phyloP scores from a whole-genome alignment of 2,797 vertebrate genomes.

The Enteromius treurensis region DNA sequence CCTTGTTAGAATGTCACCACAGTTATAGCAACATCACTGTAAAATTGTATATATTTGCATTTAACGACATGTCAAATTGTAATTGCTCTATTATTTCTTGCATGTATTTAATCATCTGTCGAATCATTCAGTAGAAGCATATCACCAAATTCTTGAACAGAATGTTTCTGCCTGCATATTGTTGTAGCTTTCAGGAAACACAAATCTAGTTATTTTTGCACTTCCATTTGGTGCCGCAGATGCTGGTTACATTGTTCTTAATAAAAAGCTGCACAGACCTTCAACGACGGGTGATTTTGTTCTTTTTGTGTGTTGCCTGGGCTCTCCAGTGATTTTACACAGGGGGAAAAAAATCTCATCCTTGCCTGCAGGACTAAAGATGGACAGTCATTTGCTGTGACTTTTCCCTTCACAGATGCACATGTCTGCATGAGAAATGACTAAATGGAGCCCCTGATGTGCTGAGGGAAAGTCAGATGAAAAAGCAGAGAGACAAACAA shows the following conservation, averaged over 20 bases:
- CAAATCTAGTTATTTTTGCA: not conserved
- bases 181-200: not conserved
- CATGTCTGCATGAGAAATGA: not conserved
- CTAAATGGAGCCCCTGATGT: not conserved
- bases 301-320: not conserved
- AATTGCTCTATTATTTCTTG: not conserved
- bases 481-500: not conserved
- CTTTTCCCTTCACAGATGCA: constrained; percentile 13
- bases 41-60: not conserved
- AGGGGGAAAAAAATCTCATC: not conserved
- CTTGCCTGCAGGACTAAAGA: constrained; percentile 5
- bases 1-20: not conserved
- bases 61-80: not conserved
- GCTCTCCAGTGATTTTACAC: not conserved
- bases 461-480: not conserved
- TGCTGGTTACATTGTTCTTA: not conserved
- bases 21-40: not conserved
- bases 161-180: not conserved
- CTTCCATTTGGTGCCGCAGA: not conserved
- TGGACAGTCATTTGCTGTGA: constrained; percentile 5
- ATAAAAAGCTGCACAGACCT: not conserved
- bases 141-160: not conserved
- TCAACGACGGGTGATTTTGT: not conserved
- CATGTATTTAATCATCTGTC: not conserved
- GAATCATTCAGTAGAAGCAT: not conserved